Evolutionary conservation across 2,888 invertebrate genomes (phyloP).

Genomic region (Siphonodentalium dalli): DNA sequence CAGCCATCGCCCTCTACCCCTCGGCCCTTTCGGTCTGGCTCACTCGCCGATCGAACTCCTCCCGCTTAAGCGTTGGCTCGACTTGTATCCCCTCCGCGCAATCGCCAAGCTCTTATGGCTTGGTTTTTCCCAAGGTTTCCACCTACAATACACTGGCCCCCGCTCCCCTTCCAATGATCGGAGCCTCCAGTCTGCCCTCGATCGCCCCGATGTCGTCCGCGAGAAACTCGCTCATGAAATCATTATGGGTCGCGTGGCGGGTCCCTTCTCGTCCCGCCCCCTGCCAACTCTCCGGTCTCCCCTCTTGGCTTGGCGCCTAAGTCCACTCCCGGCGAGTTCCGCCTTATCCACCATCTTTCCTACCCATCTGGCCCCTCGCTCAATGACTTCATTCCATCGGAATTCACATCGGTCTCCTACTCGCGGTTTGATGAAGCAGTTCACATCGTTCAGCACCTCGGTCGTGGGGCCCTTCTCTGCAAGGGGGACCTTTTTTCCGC

Average conservation of each 20-base stretch:
- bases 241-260: slow-evolving; percentile 16
- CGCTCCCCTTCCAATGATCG: slow-evolving; percentile 4
- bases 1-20: no score
- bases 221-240: slow-evolving; percentile 22
- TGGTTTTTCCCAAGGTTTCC: slow-evolving; percentile 20
- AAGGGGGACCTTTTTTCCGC: slow-evolving; percentile 10
- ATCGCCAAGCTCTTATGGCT: neutral
- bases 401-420: slow-evolving; percentile 18
- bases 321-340: slow-evolving; percentile 14
- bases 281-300: slow-evolving; percentile 16
- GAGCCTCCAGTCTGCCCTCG: slow-evolving; percentile 13
- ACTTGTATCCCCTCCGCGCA: no score
- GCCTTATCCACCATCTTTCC: slow-evolving; percentile 26
- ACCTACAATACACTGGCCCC: slow-evolving; percentile 17
- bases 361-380: slow-evolving; percentile 12
- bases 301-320: slow-evolving; percentile 25
- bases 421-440: slow-evolving; percentile 23
- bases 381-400: slow-evolving; percentile 23
- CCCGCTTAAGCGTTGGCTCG: no score
- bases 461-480: neutral
- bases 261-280: slow-evolving; percentile 14
- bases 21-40: no score
- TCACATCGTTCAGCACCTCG: slow-evolving; percentile 20
- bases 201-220: slow-evolving; percentile 1
- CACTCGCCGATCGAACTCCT: no score